A percentile compares a stretch with the other conserved stretches of the same genome.
These are phyloP conservation scores for Leptopilina boulardi DNA, from an alignment of 1,140 invertebrate species.

Conservation along the genomic window DNA sequence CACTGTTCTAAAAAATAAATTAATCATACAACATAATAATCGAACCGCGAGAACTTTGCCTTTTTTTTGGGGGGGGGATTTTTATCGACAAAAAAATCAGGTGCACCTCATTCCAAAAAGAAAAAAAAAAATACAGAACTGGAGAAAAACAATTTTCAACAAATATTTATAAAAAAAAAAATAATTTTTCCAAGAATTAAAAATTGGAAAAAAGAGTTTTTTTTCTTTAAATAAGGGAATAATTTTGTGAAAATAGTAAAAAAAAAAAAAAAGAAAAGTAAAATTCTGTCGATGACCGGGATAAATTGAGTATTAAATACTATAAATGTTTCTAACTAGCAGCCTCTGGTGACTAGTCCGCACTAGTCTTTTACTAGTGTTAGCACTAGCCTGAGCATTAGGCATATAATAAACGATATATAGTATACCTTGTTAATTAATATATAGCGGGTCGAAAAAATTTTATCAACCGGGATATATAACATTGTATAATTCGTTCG, in stretches of 20 bases:
- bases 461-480: conserved; percentile 32
- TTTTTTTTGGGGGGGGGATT: no score
- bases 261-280: not conserved
- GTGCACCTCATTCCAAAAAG: conserved; percentile 63
- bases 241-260: no score
- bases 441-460: conserved; percentile 24
- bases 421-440: conserved; percentile 33
- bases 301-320: conserved; percentile 68
- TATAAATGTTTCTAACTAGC: conserved; percentile 71
- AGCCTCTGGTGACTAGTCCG: conserved; percentile 71
- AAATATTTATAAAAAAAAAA: no score
- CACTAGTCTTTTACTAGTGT: conserved; percentile 70
- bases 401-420: conserved; percentile 53
- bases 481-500: conserved; percentile 32
- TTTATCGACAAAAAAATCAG: conserved; percentile 48
- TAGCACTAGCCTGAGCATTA: conserved; percentile 71
- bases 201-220: no score
- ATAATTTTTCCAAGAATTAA: no score
- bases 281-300: conserved; percentile 52
- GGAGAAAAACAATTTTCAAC: no score
- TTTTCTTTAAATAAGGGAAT: no score
- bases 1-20: conserved; percentile 53
- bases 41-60: conserved; percentile 41
- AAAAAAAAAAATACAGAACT: conserved; percentile 47
- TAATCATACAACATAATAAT: conserved; percentile 38